Conservation (phyloP, 53 echinoderm and acorn worm species). For the Echinarachnius parma region DNA sequence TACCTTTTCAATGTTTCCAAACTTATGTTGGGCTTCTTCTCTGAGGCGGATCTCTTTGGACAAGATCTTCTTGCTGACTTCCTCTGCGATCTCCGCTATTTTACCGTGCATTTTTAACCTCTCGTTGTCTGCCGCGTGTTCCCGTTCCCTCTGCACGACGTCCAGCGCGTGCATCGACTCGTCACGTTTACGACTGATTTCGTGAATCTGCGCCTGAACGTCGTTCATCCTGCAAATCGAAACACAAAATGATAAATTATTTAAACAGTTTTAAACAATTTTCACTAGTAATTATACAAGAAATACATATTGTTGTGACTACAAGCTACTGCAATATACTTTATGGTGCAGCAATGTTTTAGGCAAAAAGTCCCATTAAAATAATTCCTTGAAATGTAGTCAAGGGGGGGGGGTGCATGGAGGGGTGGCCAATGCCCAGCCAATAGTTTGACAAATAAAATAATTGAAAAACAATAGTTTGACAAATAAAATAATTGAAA, state of each 20-base stretch:
- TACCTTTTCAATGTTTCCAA: conserved; percentile 97
- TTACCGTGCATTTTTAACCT: conserved; percentile 96
- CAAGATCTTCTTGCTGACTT: conserved; percentile 96
- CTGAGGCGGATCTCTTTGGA: conserved; percentile 90
- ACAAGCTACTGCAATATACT: too few relatives aligned
- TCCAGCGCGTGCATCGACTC: conserved; percentile 89
- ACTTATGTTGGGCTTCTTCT: conserved; percentile 96
- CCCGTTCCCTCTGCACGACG: conserved; percentile 86
- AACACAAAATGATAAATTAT: not conserved
- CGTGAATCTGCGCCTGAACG: conserved; percentile 81
- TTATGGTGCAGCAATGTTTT: too few relatives aligned
- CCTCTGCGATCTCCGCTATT: conserved; percentile 98
- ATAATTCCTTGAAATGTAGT: too few relatives aligned
- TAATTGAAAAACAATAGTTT: too few relatives aligned
- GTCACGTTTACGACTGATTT: conserved; percentile 82
- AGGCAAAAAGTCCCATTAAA: too few relatives aligned
- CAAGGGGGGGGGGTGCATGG: too few relatives aligned
- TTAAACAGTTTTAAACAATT: too few relatives aligned
- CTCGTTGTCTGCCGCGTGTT: conserved; percentile 96
- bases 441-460: too few relatives aligned
- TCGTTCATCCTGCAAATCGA: conserved; percentile 67
- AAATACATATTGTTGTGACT: too few relatives aligned
- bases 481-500: too few relatives aligned
- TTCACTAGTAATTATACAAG: too few relatives aligned
- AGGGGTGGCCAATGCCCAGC: too few relatives aligned